Base-by-base conservation (phyloP, 2,888 invertebrate species). In the Athalia cordata region DNA sequence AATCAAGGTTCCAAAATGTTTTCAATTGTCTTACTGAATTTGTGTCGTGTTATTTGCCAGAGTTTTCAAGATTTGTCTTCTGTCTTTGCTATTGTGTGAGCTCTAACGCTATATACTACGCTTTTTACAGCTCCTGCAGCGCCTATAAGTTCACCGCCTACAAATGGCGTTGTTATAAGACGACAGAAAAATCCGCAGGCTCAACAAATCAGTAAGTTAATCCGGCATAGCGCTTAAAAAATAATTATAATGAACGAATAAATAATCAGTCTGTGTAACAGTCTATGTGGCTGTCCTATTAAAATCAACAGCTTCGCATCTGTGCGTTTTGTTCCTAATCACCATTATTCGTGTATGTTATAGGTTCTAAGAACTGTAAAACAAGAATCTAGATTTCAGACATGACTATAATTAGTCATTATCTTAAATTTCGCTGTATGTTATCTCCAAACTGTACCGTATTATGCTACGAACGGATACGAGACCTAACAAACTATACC, bases 101-200 rank as follows among this genome's bases (percentile, higher is more conserved):
- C 52, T 9, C 43, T 72, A 52, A 45, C 62, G 77, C 77, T 61
- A 59, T 47, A 29, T 59, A 50, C 29, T 49, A n/a, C 52, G 62
- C 62, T 79, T 79, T 75, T 85, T 84, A 15, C 83, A 84, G 86
- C 84, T 81, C 81, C 87, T 55, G 82, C 81, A 76, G 67, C 81
- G 50, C 83, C 2, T 29, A 2, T 83, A 78, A 84, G 81, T 77
- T 81, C 85, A 70, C 83, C 83, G 13, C 84, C 84, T 11, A 82
- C 85, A 52, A 88, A 87, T 81, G 88, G 86, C n/a, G 89, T 88
- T 57, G 87, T 89, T 77, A 83, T 88, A 64, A 86, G 89, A 82
- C 87, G 89, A 76, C 89, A 86, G 82, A 89, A 89, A 84, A 89
- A 87, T 79, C 82, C 85, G 59, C 87, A 87, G 76, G 77, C 76